Evolutionary conservation across 2,888 invertebrate genomes (phyloP).

Genomic region (Euspilapteryx auroguttella): DNA sequence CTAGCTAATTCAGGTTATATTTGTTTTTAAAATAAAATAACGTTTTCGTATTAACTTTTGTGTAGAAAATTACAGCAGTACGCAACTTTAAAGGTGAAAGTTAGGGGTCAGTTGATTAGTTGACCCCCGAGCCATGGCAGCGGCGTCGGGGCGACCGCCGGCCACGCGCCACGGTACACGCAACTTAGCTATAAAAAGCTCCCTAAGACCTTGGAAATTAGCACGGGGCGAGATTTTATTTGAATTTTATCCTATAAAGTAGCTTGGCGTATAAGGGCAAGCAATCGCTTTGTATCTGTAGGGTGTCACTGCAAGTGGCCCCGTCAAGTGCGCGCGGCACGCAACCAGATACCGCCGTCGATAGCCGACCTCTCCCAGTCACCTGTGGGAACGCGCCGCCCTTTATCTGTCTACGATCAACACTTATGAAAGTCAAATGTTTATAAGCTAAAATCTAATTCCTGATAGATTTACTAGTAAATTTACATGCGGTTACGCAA

Average conservation of each 20-base stretch:
- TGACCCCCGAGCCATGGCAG: conserved; percentile 19
- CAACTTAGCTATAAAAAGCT: conserved; percentile 24
- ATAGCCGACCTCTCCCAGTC: conserved; percentile 16
- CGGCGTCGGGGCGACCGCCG: conserved; percentile 9
- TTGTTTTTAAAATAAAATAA: too few relatives aligned
- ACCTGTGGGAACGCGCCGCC: conserved; percentile 19
- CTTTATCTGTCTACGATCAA: conserved; percentile 27
- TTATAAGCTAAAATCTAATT: conserved; percentile 22
- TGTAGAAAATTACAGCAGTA: too few relatives aligned
- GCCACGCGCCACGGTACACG: conserved; percentile 14
- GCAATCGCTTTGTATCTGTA: too few relatives aligned
- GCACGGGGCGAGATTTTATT: too few relatives aligned
- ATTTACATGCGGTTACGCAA: too few relatives aligned
- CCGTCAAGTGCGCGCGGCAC: too few relatives aligned
- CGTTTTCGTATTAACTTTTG: too few relatives aligned
- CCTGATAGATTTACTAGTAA: too few relatives aligned
- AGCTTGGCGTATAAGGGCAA: too few relatives aligned
- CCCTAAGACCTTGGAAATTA: too few relatives aligned
- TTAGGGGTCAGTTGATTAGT: conserved; percentile 13
- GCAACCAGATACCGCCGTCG: conserved; percentile 17
- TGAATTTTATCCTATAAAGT: too few relatives aligned
- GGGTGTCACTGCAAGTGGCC: too few relatives aligned
- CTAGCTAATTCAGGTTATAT: conserved; percentile 96
- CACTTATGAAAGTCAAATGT: conserved; percentile 26
- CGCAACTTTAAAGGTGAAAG: conserved; percentile 10